phyloP scores from a whole-genome alignment of 1,140 invertebrate species.

The Aricia agestis region DNA sequence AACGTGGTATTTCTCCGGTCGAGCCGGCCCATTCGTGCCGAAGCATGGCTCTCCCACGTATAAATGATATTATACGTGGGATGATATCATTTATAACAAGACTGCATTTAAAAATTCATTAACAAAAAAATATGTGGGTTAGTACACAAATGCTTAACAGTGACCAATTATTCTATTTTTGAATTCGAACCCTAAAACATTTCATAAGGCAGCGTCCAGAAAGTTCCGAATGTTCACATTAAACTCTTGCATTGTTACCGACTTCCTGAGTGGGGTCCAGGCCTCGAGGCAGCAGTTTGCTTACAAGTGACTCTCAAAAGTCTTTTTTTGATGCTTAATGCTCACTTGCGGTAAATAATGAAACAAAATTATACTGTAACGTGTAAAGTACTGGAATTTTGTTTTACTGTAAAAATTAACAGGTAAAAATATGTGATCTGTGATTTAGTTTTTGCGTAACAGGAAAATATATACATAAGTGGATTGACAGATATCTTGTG shows the following conservation, averaged over 20 bases:
- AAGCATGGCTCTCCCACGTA: too few species aligned
- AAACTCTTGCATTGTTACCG: slow-evolving; percentile 31
- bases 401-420: neutral
- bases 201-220: slow-evolving; percentile 7
- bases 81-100: too few species aligned
- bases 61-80: too few species aligned
- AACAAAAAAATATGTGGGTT: too few species aligned
- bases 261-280: slow-evolving; percentile 48
- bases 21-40: too few species aligned
- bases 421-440: too few species aligned
- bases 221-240: slow-evolving; percentile 28
- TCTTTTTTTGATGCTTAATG: slow-evolving; percentile 34
- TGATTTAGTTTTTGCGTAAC: too few species aligned
- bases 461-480: too few species aligned
- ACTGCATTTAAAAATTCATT: too few species aligned
- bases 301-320: slow-evolving; percentile 40
- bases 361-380: slow-evolving; percentile 32
- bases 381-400: neutral
- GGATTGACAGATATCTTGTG: too few species aligned
- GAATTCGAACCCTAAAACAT: neutral
- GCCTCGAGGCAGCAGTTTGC: slow-evolving; percentile 48
- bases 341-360: slow-evolving; percentile 34
- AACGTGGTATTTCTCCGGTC: too few species aligned
- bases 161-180: neutral
- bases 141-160: too few species aligned